These are phyloP conservation scores for Pelobates cultripes DNA, from an alignment of 2,797 vertebrate species.

Conservation along the genomic window DNA sequence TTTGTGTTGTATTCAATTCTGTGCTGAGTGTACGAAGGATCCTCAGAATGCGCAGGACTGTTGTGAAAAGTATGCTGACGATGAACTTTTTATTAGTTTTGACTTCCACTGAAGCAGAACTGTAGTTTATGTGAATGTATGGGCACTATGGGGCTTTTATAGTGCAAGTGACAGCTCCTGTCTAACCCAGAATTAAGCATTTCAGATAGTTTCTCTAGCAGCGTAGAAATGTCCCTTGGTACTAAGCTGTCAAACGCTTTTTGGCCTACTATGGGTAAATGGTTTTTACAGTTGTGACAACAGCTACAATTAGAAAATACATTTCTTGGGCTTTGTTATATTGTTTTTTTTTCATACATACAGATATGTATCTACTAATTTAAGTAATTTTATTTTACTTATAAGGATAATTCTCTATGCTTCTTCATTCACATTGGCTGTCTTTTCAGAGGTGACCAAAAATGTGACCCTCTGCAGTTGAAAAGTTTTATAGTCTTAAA, in stretches of 20 bases:
- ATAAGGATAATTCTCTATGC: too few species aligned
- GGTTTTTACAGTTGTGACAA: not conserved
- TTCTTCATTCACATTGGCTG: too few species aligned
- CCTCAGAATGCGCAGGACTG: too few species aligned
- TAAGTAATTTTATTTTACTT: too few species aligned
- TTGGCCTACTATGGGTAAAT: not conserved
- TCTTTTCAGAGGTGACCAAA: too few species aligned
- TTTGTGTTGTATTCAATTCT: too few species aligned
- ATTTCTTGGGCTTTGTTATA: too few species aligned
- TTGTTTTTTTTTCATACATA: too few species aligned
- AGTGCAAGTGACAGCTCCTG: not conserved
- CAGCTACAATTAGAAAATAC: not conserved
- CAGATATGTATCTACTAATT: too few species aligned
- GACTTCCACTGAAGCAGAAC: not conserved
- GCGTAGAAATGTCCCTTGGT: not conserved
- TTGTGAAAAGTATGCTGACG: not conserved
- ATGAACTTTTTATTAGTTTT: conserved; percentile 5
- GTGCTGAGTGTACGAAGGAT: too few species aligned
- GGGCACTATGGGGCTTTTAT: conserved; percentile 2
- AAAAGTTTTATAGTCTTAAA: too few species aligned
- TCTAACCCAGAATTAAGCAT: conserved; percentile 15
- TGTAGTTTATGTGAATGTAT: conserved; percentile 1
- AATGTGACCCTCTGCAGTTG: too few species aligned
- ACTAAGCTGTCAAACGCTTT: not conserved
- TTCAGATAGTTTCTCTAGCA: not conserved